These are phyloP conservation scores for Leucophenga montana DNA, from an alignment of 2,888 invertebrate species.

Conservation along the genomic window DNA sequence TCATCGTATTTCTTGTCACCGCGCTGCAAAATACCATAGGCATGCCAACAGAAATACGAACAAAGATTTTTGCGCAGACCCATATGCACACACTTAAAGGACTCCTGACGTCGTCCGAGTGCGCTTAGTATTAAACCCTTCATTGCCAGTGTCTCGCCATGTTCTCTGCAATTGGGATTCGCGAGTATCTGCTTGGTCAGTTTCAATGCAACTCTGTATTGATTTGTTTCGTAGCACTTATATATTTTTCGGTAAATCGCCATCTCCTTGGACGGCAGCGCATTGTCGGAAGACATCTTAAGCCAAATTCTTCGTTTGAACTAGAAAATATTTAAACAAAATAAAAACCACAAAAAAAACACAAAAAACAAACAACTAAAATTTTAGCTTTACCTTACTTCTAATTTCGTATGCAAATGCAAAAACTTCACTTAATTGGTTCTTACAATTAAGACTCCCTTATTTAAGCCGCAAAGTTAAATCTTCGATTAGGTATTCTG, in stretches of 20 bases:
- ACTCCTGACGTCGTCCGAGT: slow-evolving; percentile 97
- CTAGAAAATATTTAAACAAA: no score
- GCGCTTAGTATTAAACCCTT: slow-evolving; percentile 98
- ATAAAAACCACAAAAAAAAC: no score
- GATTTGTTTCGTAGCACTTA: slow-evolving; percentile 99
- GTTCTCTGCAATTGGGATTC: no score
- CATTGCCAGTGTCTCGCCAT: slow-evolving; percentile 99
- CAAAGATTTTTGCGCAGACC: slow-evolving; percentile 96
- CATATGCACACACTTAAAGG: slow-evolving; percentile 95
- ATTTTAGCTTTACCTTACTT: no score
- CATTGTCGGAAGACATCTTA: slow-evolving; percentile 92
- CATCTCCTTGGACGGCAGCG: slow-evolving; percentile 99
- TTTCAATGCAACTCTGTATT: slow-evolving; percentile 99
- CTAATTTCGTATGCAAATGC: no score
- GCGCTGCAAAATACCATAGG: slow-evolving; percentile 95
- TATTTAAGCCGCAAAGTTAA: no score
- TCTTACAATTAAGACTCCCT: no score
- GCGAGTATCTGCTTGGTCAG: slow-evolving; percentile 98
- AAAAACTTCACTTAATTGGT: no score
- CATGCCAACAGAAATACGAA: slow-evolving; percentile 99
- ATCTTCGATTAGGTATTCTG: no score
- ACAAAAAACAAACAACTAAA: no score
- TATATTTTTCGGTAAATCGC: slow-evolving; percentile 99
- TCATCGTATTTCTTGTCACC: slow-evolving; percentile 99
- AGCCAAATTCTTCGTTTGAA: no score